Evolutionary conservation across 2,888 invertebrate species (phyloP).

Genomic region (Cylloceria caligata): DNA sequence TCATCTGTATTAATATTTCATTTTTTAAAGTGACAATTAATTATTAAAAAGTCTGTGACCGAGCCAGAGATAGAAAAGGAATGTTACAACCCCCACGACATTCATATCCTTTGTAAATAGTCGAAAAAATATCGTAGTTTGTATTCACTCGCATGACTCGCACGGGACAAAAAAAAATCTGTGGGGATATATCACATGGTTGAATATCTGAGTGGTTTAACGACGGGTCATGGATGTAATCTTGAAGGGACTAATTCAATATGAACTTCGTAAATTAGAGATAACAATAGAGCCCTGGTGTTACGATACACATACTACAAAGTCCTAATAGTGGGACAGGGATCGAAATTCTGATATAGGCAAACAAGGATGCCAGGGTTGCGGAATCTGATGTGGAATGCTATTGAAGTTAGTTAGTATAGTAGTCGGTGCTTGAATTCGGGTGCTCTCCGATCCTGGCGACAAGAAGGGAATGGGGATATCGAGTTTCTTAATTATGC

Average conservation of each 20-base stretch:
- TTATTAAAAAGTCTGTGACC: too few species aligned
- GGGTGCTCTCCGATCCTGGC: not conserved
- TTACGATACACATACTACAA: not conserved
- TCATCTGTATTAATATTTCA: too few species aligned
- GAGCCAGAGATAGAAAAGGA: too few species aligned
- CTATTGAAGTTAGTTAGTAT: conserved; percentile 76
- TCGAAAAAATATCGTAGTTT: too few species aligned
- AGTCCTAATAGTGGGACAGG: not conserved
- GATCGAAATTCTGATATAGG: conserved; percentile 57
- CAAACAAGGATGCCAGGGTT: conserved; percentile 39
- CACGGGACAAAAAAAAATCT: not conserved
- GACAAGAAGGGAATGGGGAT: conserved; percentile 25
- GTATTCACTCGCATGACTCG: too few species aligned
- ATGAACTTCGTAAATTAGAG: not conserved
- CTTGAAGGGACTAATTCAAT: not conserved
- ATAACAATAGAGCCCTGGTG: not conserved
- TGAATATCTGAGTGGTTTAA: not conserved
- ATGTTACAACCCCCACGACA: too few species aligned
- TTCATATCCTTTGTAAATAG: too few species aligned
- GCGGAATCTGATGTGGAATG: conserved; percentile 75
- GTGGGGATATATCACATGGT: not conserved
- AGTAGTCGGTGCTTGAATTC: conserved; percentile 62
- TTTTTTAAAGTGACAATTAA: too few species aligned
- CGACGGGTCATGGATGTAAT: not conserved
- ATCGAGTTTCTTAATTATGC: conserved; percentile 79